phyloP scores from a whole-genome alignment of 2,888 invertebrate genomes.

The Lydus trimaculatus region DNA sequence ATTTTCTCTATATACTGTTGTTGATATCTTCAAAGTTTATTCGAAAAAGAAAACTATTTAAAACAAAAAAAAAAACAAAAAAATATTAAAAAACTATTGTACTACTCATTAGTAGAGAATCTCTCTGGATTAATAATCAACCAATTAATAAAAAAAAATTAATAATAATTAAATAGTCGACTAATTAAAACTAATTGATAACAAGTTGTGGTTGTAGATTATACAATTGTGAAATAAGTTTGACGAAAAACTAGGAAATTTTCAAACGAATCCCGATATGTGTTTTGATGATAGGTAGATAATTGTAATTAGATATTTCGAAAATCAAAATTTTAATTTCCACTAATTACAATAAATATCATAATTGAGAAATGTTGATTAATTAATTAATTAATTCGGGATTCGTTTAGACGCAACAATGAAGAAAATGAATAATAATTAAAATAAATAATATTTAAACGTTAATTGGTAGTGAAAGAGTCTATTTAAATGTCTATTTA shows the following conservation, averaged over 20 bases:
- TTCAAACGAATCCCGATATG: neutral
- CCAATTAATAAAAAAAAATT: neutral
- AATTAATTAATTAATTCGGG: neutral
- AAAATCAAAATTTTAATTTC: too few species aligned
- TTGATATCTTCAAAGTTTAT: slow-evolving; percentile 60
- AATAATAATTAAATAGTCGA: neutral
- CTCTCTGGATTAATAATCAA: neutral
- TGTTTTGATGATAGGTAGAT: too few species aligned
- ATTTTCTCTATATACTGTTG: slow-evolving; percentile 55
- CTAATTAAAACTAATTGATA: neutral
- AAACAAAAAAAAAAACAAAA: slow-evolving; percentile 25
- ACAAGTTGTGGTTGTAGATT: neutral
- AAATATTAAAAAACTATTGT: slow-evolving; percentile 26
- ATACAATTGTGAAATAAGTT: too few species aligned
- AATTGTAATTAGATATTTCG: too few species aligned
- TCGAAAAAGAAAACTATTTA: slow-evolving; percentile 49
- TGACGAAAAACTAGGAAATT: too few species aligned
- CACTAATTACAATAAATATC: too few species aligned
- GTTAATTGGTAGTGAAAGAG: slow-evolving; percentile 4
- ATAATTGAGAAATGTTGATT: too few species aligned
- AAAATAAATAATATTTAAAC: slow-evolving; percentile 1
- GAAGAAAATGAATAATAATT: neutral
- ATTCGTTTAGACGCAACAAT: neutral
- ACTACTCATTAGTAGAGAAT: slow-evolving; percentile 25
- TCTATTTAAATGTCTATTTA: slow-evolving; percentile 31